Base-by-base conservation (phyloP, 2,797 vertebrate genomes). In the Peromyscus aztecus region DNA sequence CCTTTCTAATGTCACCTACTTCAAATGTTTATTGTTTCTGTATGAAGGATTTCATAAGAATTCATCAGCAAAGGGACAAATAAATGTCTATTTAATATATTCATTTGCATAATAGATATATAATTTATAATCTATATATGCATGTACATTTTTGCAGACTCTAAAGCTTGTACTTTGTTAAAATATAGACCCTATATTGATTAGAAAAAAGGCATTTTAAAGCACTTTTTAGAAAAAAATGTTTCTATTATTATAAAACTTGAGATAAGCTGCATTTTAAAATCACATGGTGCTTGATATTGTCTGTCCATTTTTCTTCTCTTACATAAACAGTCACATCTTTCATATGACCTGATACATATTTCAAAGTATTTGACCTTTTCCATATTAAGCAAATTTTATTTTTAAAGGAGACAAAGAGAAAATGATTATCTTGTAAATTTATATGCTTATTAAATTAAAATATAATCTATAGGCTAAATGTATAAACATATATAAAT, bases 331-430 rank as follows among this genome's bases (percentile, higher is more conserved):
- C 3, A 84, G 21, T 3, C 52, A 17, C 37, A 0, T 92, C 29
- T 77, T 90, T 94, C 29, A 67, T 27, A 94, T 77, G 88, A 43
- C 9, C 5, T 90, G 2, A 63, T 40, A 37, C 24, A 76, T 73
- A 9, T 80, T 37, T 40, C 31, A 96, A 83, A 94, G 27, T 86
- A 73, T 40, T 29, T 82, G 4, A 6, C 17, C 14, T 90, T 85
- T 80, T 96, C 37, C 17, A 94, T 8, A 17, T 77, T 29, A 95
- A 90, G 11, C 43, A 61, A 93, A 84, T 31, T 91, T 88, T 5
- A 16, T 69, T 73, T 67, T 27, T 55, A 78, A 95, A 92, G 29
- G 31, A 63, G 6, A 34, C 24, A 86, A 31, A 85, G 4, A 2
- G 82, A 69, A 63, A 89, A 49, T 59, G 0, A 24, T 12, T 76